These are phyloP conservation scores for Linepithema humile DNA, from an alignment of 1,140 invertebrate species.

Conservation along the genomic window DNA sequence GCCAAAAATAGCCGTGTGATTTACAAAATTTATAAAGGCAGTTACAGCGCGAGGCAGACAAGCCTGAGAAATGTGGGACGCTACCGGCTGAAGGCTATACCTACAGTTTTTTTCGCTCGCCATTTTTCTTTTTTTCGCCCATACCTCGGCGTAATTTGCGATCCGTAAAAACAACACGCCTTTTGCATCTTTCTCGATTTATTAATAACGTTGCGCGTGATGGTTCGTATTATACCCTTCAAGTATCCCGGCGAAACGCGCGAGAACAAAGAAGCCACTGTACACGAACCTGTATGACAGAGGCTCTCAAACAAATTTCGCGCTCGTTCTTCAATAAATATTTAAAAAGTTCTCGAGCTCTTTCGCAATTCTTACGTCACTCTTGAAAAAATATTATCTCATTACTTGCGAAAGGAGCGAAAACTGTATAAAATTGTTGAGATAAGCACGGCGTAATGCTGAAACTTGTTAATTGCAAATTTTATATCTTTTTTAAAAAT, in stretches of 20 bases:
- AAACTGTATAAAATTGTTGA: background rate
- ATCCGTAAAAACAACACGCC: constrained; percentile 29
- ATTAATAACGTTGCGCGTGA: constrained; percentile 45
- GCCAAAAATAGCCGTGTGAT: constrained; percentile 16
- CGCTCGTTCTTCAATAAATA: background rate
- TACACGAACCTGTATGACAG: constrained; percentile 24
- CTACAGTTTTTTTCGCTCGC: background rate
- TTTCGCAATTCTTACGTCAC: background rate
- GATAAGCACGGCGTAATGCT: background rate
- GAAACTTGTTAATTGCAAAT: background rate
- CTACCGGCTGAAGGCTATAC: background rate
- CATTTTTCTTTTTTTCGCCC: background rate
- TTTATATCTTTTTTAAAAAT: background rate
- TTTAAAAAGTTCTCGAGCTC: background rate
- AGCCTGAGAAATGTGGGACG: background rate
- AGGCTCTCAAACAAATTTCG: constrained; percentile 41
- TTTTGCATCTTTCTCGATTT: constrained; percentile 31
- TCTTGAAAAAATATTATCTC: background rate
- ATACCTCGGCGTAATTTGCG: constrained; percentile 32
- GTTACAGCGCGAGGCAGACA: background rate
- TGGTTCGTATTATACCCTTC: constrained; percentile 43
- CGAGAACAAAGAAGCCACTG: constrained; percentile 52
- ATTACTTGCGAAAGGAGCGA: background rate
- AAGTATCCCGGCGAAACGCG: constrained; percentile 32
- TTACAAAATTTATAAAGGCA: constrained; percentile 23